phyloP scores from a whole-genome alignment of 2,113 vertebrate species.

The Chloropsis hardwickii region DNA sequence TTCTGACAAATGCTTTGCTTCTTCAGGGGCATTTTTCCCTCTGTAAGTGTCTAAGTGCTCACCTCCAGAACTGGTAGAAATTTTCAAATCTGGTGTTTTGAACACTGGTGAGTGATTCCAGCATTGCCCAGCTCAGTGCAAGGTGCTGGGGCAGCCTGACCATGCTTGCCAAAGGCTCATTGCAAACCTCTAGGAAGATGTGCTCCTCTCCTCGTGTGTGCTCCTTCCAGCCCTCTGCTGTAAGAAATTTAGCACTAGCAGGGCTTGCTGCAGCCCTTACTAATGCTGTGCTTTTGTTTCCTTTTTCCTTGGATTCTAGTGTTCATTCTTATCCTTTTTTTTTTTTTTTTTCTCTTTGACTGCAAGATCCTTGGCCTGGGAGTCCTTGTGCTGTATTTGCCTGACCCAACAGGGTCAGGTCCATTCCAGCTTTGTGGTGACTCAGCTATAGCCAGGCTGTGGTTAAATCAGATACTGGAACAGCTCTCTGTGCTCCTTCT shows the following conservation, averaged over 20 bases:
- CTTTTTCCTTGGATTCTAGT: neutral
- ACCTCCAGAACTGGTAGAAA: neutral
- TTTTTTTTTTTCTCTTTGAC: neutral
- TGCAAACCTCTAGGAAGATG: neutral
- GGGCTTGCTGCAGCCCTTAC: neutral
- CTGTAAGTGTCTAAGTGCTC: rapidly evolving
- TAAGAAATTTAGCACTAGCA: neutral
- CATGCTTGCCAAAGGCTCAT: neutral
- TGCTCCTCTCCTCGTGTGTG: neutral
- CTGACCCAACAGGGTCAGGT: neutral
- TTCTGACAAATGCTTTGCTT: neutral
- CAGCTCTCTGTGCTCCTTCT: neutral
- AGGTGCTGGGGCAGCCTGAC: neutral
- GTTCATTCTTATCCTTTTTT: neutral
- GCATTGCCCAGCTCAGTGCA: neutral
- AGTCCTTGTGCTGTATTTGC: neutral
- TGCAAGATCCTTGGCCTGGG: neutral
- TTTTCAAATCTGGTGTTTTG: rapidly evolving
- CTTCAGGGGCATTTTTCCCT: neutral
- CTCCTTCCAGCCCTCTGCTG: neutral
- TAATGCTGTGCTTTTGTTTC: neutral
- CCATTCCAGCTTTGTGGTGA: neutral
- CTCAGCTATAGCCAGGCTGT: neutral
- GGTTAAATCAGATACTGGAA: neutral
- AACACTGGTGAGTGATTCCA: neutral